These are phyloP conservation scores for Hanleya hanleyi DNA, from an alignment of 2,888 invertebrate species.

Conservation along the genomic window DNA sequence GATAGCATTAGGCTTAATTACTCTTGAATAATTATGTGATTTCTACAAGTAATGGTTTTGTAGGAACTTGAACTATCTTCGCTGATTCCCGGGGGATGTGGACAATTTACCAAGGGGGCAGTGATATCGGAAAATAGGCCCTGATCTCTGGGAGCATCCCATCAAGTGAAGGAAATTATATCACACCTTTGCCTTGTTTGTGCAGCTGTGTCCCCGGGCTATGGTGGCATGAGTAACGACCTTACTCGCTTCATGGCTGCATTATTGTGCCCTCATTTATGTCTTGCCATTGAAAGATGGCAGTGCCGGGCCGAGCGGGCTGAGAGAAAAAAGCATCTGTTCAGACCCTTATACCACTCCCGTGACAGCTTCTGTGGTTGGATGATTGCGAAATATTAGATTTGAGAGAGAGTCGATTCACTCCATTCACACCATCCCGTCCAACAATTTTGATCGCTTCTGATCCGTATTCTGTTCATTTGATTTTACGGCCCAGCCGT, in stretches of 20 bases:
- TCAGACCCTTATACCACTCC: background rate
- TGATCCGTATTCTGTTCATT: background rate
- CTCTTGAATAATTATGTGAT: conserved; percentile 44
- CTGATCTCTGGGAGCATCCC: conserved; percentile 27
- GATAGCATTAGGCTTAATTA: conserved; percentile 44
- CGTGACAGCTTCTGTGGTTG: background rate
- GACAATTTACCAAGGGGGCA: conserved; percentile 1
- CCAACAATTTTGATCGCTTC: background rate
- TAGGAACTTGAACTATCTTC: background rate
- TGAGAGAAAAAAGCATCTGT: conserved; percentile 3
- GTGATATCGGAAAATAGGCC: conserved; percentile 8
- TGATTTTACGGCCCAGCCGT: background rate
- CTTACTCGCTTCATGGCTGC: background rate
- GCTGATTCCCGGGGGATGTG: background rate
- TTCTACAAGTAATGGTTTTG: conserved; percentile 16
- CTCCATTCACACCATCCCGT: background rate
- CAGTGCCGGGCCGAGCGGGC: background rate
- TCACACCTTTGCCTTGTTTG: conserved; percentile 44
- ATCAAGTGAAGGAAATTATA: conserved; percentile 43
- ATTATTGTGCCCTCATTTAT: background rate
- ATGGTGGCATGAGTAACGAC: conserved; percentile 11
- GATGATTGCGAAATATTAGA: conserved; percentile 6
- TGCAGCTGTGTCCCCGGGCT: conserved; percentile 44
- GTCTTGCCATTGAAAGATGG: conserved; percentile 1
- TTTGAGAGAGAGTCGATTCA: background rate